phyloP scores from a whole-genome alignment of 2,797 vertebrate genomes.

The Rhodeus uyekii region DNA sequence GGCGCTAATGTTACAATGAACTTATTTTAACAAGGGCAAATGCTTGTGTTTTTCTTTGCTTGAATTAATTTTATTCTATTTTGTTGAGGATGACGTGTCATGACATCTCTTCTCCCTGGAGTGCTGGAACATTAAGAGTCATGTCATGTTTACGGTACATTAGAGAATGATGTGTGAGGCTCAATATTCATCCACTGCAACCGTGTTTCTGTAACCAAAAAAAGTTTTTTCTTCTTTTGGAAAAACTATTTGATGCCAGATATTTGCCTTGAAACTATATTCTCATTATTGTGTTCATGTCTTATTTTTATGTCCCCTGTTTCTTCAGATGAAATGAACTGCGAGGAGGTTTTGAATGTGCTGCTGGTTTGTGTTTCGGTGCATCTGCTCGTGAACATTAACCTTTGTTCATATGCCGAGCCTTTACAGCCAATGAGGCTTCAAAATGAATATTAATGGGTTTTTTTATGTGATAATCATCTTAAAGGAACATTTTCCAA shows the following conservation, averaged over 20 bases:
- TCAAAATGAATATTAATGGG: neutral
- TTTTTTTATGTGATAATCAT: neutral
- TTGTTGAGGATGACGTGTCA: conserved; percentile 69
- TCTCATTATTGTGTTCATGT: conserved; percentile 54
- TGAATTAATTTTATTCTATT: conserved; percentile 54
- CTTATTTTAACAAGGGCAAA: conserved; percentile 77
- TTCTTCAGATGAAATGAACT: conserved; percentile 2
- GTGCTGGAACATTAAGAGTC: neutral
- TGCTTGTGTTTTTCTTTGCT: conserved; percentile 26
- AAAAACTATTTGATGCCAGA: conserved; percentile 58
- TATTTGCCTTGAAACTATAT: conserved; percentile 65
- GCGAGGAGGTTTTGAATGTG: conserved; percentile 2
- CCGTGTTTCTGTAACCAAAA: conserved; percentile 12
- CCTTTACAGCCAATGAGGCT: neutral
- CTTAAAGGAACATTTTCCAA: neutral
- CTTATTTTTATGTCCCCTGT: conserved; percentile 48
- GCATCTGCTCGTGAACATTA: neutral
- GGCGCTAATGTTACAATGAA: conserved; percentile 70
- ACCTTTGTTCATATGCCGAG: neutral
- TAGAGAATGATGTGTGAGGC: conserved; percentile 63
- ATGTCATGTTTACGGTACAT: conserved; percentile 48
- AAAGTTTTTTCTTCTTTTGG: neutral
- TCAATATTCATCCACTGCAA: conserved; percentile 27
- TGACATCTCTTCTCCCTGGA: conserved; percentile 42
- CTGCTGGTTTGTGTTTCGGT: neutral